Conservation (phyloP, 2,888 invertebrate species). For the Malthinus seriepunctatus region DNA sequence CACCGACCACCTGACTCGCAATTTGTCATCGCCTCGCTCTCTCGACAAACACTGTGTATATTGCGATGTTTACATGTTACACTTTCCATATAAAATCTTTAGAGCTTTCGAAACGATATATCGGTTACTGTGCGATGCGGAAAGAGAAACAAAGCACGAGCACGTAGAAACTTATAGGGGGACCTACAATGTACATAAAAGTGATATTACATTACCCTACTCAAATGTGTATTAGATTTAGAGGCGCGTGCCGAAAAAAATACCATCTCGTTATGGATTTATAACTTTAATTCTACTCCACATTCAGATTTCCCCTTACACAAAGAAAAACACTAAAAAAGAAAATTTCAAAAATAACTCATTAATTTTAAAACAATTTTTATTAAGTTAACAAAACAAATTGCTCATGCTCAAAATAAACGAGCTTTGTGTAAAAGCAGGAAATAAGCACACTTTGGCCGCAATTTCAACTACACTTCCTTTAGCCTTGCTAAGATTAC, state of each 20-base stretch:
- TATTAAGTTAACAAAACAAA: constrained; percentile 27
- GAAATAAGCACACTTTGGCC: constrained; percentile 38
- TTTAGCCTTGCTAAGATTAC: constrained; percentile 43
- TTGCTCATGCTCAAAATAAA: constrained; percentile 37
- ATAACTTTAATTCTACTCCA: constrained; percentile 35
- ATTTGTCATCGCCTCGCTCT: constrained; percentile 52
- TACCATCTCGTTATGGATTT: constrained; percentile 35
- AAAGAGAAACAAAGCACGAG: constrained; percentile 26
- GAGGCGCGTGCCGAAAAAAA: constrained; percentile 41
- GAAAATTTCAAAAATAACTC: constrained; percentile 1
- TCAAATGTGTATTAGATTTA: constrained; percentile 42
- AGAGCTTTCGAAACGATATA: constrained; percentile 2
- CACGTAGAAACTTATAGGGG: constrained; percentile 15
- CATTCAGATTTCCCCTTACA: background rate
- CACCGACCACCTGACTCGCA: constrained; percentile 52
- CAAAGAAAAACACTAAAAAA: constrained; percentile 7
- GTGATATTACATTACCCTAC: constrained; percentile 42
- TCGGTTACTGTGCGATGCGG: background rate
- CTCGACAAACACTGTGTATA: constrained; percentile 45
- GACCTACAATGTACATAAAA: constrained; percentile 35
- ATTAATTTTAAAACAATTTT: constrained; percentile 1
- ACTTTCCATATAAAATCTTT: constrained; percentile 29
- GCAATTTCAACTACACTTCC: constrained; percentile 42
- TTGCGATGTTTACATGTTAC: constrained; percentile 43
- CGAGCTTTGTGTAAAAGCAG: constrained; percentile 40